phyloP scores from a whole-genome alignment of 2,113 vertebrate genomes.

The Vimba vimba region DNA sequence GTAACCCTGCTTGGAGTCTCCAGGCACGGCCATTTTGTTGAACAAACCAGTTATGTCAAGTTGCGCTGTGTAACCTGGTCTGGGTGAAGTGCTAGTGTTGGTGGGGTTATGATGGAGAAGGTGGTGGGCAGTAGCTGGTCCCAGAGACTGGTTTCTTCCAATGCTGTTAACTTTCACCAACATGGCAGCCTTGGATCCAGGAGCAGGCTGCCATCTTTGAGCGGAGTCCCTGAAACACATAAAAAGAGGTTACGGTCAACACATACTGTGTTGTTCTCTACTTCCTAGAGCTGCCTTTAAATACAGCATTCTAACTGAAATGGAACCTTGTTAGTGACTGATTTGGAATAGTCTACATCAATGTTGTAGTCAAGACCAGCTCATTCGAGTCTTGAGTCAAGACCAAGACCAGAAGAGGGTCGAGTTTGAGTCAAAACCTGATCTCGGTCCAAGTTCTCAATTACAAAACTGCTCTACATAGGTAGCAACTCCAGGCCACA shows the following conservation, averaged over 20 bases:
- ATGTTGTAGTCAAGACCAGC: not conserved
- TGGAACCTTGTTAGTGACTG: not conserved
- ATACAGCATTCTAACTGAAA: not conserved
- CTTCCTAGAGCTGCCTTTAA: not conserved
- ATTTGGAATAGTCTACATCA: not conserved
- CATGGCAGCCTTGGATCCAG: conserved; percentile 81
- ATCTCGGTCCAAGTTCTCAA: not conserved
- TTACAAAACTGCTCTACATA: not conserved
- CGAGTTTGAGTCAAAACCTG: not conserved
- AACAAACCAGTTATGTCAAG: conserved; percentile 46
- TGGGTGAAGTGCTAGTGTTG: conserved; percentile 58
- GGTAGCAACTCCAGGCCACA: not conserved
- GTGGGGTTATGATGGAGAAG: conserved; percentile 61
- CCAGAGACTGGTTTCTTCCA: conserved; percentile 67
- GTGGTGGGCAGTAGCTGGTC: conserved; percentile 63
- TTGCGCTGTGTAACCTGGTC: conserved; percentile 56
- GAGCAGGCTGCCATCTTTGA: conserved; percentile 79
- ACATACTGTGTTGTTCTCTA: not conserved
- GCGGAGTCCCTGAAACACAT: conserved; percentile 67
- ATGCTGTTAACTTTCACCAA: conserved; percentile 80
- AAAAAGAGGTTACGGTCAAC: conserved; percentile 21
- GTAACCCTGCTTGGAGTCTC: conserved; percentile 74
- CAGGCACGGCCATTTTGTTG: conserved; percentile 59
- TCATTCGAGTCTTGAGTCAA: not conserved
- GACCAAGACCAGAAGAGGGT: not conserved